Base-by-base conservation (phyloP, 1,140 invertebrate species). In the Latrodectus geometricus region DNA sequence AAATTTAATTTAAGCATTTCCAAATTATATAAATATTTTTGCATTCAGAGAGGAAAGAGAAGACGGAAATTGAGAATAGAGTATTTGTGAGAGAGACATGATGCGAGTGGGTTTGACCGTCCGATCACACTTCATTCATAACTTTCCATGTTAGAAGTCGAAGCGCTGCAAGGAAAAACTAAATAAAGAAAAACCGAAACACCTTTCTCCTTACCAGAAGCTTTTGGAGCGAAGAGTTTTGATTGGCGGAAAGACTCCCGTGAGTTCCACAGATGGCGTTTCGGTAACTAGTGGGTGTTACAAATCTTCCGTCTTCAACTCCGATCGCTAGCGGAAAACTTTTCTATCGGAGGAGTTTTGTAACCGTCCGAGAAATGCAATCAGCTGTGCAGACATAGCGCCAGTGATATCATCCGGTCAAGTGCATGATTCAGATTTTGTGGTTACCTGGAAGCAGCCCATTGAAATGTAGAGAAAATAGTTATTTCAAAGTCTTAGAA, bases 321-420 rank as follows among this genome's bases (percentile, higher is more conserved):
- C 65, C 4, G 17, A 52, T 17, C 54, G 15, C 48, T 54, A 61
- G 23, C 52, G 50, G 65, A 56, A 50, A 84, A 61, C 48, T 70
- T 75, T 84, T 76, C 21, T 56, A 23, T 68, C 52, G 82, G 82
- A 84, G 81, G 50, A 73, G 56, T 75, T 75, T 75, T 75, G 73
- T 35, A 35, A 68, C 21, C 48, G 73, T 66, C 21, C 74, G 49
- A 70, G 49, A 74, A 81, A 69, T 50, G 23, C 78, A 15, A 35
- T 70, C 83, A 86, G 61, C 83, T 86, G 83, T 56, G 83, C 48
- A 17, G 65, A 78, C 54, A 52, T 21, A 52, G 74, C 68, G 50
- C 52, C 75, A 21, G 7, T 52, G n/a, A 48, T 15, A 8, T 2
- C 65, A 21, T 72, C 83, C 68, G 74, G 65, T 86, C 74, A 86